Evolutionary conservation across 2,797 vertebrate species (phyloP).

Genomic region (Streptopelia turtur): DNA sequence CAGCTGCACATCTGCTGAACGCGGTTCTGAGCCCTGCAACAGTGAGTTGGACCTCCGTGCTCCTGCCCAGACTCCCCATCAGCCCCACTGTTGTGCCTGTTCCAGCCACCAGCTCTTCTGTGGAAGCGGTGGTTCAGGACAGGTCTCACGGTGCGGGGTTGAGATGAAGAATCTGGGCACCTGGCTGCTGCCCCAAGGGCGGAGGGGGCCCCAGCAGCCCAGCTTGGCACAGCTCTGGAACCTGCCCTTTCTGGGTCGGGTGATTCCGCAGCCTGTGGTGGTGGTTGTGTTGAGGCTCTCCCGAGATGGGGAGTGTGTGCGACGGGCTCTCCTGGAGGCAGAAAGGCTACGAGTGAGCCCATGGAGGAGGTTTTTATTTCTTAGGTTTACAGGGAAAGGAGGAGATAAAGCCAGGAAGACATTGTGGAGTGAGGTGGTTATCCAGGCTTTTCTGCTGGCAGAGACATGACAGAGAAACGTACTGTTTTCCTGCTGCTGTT

Average conservation of each 20-base stretch:
- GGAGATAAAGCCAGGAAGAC: neutral
- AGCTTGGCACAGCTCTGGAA: neutral
- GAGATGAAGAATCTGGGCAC: neutral
- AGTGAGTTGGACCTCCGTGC: neutral
- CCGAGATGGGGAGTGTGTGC: neutral
- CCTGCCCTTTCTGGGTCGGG: neutral
- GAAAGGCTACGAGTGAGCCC: neutral
- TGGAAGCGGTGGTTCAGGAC: neutral
- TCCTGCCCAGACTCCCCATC: neutral
- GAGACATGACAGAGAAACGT: slow-evolving; percentile 23
- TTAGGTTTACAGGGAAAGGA: neutral
- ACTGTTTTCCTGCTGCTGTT: slow-evolving; percentile 4
- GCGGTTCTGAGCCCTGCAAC: neutral
- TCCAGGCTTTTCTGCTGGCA: slow-evolving; percentile 5
- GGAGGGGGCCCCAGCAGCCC: neutral
- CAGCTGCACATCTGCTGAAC: neutral
- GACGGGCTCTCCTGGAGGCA: neutral
- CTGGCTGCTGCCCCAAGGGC: neutral
- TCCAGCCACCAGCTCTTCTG: neutral
- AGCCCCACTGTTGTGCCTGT: neutral
- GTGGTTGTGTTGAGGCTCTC: neutral
- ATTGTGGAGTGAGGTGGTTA: neutral
- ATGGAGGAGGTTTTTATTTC: neutral
- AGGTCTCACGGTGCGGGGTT: neutral
- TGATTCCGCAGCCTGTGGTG: neutral